Evolutionary conservation across 1,140 invertebrate species (phyloP), one percentile per base, ranked within the genome.

Genomic region (Pinna nobilis): DNA sequence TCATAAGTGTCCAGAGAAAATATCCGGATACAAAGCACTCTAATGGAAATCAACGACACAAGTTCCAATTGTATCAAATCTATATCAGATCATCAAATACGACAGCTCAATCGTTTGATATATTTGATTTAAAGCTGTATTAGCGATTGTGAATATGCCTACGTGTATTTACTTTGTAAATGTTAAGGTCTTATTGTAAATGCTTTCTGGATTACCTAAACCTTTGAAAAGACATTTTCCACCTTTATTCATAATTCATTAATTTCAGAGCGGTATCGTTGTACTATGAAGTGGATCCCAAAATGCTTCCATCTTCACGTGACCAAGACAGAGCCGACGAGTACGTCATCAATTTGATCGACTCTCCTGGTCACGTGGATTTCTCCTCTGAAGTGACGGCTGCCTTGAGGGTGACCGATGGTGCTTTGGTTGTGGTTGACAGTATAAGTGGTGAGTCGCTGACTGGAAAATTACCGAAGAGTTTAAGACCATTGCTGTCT

Each of bases 351-450:
- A 99, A 99, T 90, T 91, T 99, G 86, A 99, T 99, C 83, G 98
- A 99, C 91, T 99, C 97, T 59, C 98, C 98, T 84, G 98, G 98
- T 77, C 98, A 99, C 94, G 97, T 99, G 87, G 98, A 99, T 91
- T 99, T 99, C 92, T 99, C 97, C 0, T 98, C 96, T 87, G 98
- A 99, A 92, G 98, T 99, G 77, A 99, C 98, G 64, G 98, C 98
- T 85, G 98, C 98, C 80, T 94, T 99, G 72, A 95, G 98, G 91
- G 97, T 99, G 53, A 99, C 97, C 87, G 98, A 99, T 91, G 98
- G 98, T 88, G 98, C 97, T 82, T 93, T 99, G 64, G 98, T 99
- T 53, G 97, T 99, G 65, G 97, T 99, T 20, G 98, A 99, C 90
- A 99, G 97, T 91, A 97, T 99, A 32, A 98, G 97, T 84, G 84